Evolutionary conservation across 2,888 invertebrate species (phyloP), one percentile per base, ranked within the genome.

Genomic region (Drosophila glabriapex): DNA sequence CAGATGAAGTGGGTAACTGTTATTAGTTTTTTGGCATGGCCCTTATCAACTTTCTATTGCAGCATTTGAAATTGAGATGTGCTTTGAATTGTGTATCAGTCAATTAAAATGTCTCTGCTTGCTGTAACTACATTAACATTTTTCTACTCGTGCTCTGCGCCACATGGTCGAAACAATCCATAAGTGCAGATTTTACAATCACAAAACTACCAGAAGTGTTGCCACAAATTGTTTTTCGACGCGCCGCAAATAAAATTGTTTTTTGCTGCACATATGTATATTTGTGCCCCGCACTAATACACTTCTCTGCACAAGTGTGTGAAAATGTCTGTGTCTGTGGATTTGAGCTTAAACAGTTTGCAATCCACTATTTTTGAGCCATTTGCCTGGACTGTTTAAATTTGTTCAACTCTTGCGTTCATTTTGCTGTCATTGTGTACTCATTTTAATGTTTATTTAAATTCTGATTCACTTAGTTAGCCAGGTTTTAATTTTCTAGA

Each of bases 161-260:
- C 33, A 35, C 33, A 14, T 35, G 33, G 12, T 58, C n/a, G 46
- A 3, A 49, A 43, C 73, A 65, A 68, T 68, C 68, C 65, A 41
- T 33, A 59, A 75, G 66, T 78, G 63, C 59, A 61, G 70, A 79
- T 79, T 79, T 68, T 52, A 25, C 39, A 79, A 52, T 63, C 63
- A 25, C 75, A 74, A 66, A 56, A 66, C 65, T 50, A 59, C 53
- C 65, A 59, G 52, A 66, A 67, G 63, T 55, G 37, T 66, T 35
- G 63, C 80, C 78, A 53, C 78, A 78, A 78, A 71, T 80, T 71
- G 76, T 69, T 58, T 70, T 67, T 59, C 53, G 66, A 58, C 67
- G 69, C 73, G 73, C 73, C 78, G 70, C 80, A 78, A 80, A 80
- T 79, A 76, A 78, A 75, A 71, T 78, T 78, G 71, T 78, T 80